Evolutionary conservation across 53 echinoderm and acorn worm genomes (phyloP), one percentile per base, ranked within the genome.

Genomic region (Astropecten irregularis): DNA sequence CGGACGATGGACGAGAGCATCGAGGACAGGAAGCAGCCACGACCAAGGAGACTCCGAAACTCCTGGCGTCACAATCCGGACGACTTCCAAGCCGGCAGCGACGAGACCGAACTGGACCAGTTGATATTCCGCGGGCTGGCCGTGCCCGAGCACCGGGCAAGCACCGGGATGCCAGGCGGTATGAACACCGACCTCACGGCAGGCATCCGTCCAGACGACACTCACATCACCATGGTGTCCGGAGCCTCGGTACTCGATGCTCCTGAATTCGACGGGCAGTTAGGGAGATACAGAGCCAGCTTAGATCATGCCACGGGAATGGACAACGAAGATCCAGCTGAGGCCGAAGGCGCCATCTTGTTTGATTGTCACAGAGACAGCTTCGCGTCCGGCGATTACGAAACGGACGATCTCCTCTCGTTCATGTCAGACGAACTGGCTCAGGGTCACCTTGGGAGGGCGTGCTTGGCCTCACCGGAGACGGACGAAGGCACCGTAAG

Each of bases 371-470:
- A 61, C 20, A 42, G 79, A 30, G 79, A 79, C 79, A 79, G 79
- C 19, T 79, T 79, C 56, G 79, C 62, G 8, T 79, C 79, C 15
- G 79, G 36, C 1, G 44, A 60, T 32, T 79, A 79, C 62, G 79
- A 79, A 47, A 62, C 49, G n/a, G 79, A 79, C 49, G 79, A 79
- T 33, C 61, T 79, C 44, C 42, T 79, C 10, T 79, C 79, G 18
- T 79, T 79, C 62, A 62, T 79, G 79, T 79, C 79, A 3, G 79
- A 79, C 62, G 79, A 79, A 62, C 79, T 79, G 44, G 79, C 79
- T 9, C 79, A 79, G 30, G 31, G 61, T 62, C 79, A 79, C 62
- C 79, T 79, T 47, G 61, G 49, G 61, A 47, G 61, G 79, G 79
- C 79, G 79, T 62, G 79, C 46, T 14, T 79, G 61, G 79, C 79